Conservation (phyloP, 2,888 invertebrate genomes). For the Lithophane ornitopus region DNA sequence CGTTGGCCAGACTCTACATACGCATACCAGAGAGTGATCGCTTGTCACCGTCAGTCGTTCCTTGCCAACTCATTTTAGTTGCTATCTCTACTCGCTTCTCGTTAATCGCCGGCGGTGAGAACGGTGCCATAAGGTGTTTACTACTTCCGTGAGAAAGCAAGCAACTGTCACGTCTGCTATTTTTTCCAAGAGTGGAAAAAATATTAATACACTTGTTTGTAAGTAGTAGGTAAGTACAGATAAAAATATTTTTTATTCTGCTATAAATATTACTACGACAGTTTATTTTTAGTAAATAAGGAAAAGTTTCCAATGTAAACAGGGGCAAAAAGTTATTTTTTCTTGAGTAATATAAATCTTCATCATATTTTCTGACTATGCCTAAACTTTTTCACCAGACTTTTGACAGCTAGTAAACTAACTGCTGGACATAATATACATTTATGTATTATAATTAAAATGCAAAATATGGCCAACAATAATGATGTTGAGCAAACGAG, state of each 20-base stretch:
- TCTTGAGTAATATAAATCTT: not conserved
- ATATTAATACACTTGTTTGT: conserved; percentile 28
- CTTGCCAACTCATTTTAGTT: not conserved
- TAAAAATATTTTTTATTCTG: conserved; percentile 36
- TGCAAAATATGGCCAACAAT: no score
- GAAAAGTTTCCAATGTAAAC: conserved; percentile 17
- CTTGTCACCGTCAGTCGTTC: not conserved
- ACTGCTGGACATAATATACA: no score
- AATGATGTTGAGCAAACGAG: not conserved
- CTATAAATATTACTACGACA: conserved; percentile 35
- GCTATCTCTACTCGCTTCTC: no score
- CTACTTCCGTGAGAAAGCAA: conserved; percentile 31
- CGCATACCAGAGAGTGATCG: not conserved
- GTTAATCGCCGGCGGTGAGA: not conserved
- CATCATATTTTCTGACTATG: not conserved
- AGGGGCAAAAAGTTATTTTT: not conserved
- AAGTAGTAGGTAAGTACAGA: conserved; percentile 13
- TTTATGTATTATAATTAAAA: no score
- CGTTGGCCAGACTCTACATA: no score
- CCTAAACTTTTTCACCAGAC: no score
- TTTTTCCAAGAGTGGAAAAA: conserved; percentile 23
- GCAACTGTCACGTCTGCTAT: conserved; percentile 13
- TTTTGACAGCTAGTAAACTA: not conserved
- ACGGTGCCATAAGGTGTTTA: conserved; percentile 5
- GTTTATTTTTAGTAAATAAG: conserved; percentile 38